Base-by-base conservation (phyloP, 2,888 invertebrate species). In the Temnothorax unifasciatus region DNA sequence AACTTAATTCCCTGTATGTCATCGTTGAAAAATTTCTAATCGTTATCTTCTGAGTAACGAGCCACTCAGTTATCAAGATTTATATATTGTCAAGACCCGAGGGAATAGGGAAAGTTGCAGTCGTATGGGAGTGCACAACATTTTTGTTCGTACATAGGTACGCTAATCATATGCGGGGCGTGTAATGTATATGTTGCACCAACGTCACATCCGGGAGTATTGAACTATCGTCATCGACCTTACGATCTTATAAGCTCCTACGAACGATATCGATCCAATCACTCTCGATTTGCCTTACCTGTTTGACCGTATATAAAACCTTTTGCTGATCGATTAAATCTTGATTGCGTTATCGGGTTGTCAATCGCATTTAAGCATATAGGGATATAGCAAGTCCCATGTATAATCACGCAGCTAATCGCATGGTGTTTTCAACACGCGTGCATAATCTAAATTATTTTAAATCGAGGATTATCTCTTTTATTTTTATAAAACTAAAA, bases 221-320 rank as follows among this genome's bases (percentile, higher is more conserved):
- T 81, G 84, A 81, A 81, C 84, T 71, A 84, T 84, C 79, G 77
- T 76, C 64, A 68, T 21, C 84, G 63, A 83, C 79, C 71, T 69
- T 54, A 68, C 29, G 61, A 81, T 61, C 68, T 61, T 61, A 68
- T n/a, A 50, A 68, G 66, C 61, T 69, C 79, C 75, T 75, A 74
- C 52, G 66, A 79, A 47, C 79, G 25, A 76, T 85, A 76, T 63
- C 79, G 50, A 63, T 18, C 47, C 82, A 69, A 68, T 87, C 81
- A 61, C 64, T 64, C 64, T 64, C 71, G 63, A 54, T 75, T 83
- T 76, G 69, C 75, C 76, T 64, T 64, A 59, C 76, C 71, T 75
- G 83, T 85, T 85, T 44, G 63, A 69, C 41, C 34, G 84, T 38
- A 29, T 47, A 75, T 47, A 59, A 18, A 13, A 44, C 63, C 63